Conservation (phyloP, 2,888 invertebrate genomes). For the Pocota personata region DNA sequence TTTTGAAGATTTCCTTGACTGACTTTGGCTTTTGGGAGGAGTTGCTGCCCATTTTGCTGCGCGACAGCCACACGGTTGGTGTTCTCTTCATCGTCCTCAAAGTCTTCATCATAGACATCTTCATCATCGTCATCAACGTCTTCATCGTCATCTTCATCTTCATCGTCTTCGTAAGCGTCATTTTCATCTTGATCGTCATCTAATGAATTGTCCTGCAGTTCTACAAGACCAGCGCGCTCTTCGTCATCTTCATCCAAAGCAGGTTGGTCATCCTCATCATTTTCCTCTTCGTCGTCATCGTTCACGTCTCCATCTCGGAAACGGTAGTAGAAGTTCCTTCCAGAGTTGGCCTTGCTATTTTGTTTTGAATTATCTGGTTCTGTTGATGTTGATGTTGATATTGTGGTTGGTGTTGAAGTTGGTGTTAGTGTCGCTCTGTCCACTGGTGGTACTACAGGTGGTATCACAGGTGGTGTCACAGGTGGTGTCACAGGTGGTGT, state of each 20-base stretch:
- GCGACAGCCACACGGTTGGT: background rate
- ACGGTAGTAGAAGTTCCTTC: background rate
- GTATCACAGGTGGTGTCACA: conserved; percentile 32
- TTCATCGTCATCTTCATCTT: conserved; percentile 44
- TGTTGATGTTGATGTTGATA: background rate
- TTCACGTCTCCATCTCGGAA: conserved; percentile 38
- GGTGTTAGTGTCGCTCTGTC: background rate
- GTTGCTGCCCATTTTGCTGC: background rate
- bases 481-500: background rate
- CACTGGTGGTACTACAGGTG: background rate
- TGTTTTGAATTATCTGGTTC: background rate
- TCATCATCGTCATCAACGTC: background rate
- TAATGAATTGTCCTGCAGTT: conserved; percentile 7
- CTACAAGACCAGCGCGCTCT: background rate
- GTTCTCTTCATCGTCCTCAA: background rate
- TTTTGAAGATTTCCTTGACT: background rate
- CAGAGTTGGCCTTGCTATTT: background rate
- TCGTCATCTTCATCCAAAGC: conserved; percentile 28
- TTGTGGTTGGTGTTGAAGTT: background rate
- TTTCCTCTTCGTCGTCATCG: conserved; percentile 23
- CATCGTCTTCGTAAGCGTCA: conserved; percentile 48
- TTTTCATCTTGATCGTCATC: conserved; percentile 21
- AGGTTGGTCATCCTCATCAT: background rate
- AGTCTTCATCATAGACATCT: background rate
- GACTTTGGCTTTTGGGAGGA: background rate